Conservation (phyloP, 2,113 vertebrate genomes). For the Pterophyllum scalare region DNA sequence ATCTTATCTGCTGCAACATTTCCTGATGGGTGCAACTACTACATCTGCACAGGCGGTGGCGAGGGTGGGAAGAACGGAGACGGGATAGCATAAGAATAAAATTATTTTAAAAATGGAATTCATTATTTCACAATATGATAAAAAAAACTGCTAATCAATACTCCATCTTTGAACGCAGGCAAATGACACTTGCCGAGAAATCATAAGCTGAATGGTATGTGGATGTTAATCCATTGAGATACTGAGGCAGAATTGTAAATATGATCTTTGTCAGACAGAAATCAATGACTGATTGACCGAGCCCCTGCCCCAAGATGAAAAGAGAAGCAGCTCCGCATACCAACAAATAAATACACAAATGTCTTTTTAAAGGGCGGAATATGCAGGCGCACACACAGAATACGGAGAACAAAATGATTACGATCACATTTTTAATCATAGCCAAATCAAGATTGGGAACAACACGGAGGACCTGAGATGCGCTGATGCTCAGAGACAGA, state of each 20-base stretch:
- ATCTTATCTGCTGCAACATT: neutral
- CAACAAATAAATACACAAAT: neutral
- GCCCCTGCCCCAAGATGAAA: slow-evolving; percentile 6
- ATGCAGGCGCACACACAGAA: neutral
- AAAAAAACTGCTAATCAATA: slow-evolving; percentile 32
- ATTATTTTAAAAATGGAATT: neutral
- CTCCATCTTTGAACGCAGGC: neutral
- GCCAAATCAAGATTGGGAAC: slow-evolving; percentile 10
- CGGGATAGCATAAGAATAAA: neutral
- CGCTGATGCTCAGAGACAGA: slow-evolving; percentile 34
- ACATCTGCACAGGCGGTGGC: neutral
- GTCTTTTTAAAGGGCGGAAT: neutral
- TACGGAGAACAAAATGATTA: neutral
- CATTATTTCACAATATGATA: neutral
- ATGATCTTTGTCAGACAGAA: slow-evolving; percentile 62
- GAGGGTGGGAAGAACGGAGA: neutral
- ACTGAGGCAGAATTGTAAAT: slow-evolving; percentile 53
- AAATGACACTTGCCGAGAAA: slow-evolving; percentile 13
- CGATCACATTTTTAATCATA: slow-evolving; percentile 1
- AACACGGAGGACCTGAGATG: slow-evolving; percentile 9
- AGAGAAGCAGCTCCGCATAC: slow-evolving; percentile 27
- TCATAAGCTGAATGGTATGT: neutral
- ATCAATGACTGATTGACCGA: slow-evolving; percentile 59
- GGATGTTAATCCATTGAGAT: slow-evolving; percentile 41
- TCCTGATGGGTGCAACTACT: neutral